phyloP scores from a whole-genome alignment of 2,888 invertebrate species.

The Hipparchia sbordonii region DNA sequence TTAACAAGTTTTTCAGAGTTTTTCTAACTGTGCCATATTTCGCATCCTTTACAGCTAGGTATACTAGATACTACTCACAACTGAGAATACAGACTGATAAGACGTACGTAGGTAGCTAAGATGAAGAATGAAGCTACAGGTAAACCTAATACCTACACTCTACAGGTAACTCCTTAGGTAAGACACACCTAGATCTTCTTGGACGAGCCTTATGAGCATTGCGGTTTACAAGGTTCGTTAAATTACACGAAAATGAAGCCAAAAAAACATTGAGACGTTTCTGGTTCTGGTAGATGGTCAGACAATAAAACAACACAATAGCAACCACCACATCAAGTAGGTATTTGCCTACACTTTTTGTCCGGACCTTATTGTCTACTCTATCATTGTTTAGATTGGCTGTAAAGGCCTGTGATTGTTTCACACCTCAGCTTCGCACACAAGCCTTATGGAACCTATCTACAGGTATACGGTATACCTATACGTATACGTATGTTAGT shows the following conservation, averaged over 20 bases:
- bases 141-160: too few relatives aligned
- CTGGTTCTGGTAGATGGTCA: background rate
- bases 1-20: too few relatives aligned
- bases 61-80: too few relatives aligned
- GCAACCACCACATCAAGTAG: background rate
- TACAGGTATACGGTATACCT: too few relatives aligned
- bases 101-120: too few relatives aligned
- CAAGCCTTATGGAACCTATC: too few relatives aligned
- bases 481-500: too few relatives aligned
- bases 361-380: background rate
- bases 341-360: background rate
- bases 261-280: background rate
- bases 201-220: background rate
- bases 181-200: background rate
- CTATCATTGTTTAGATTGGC: background rate
- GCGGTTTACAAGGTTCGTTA: background rate
- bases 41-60: too few relatives aligned
- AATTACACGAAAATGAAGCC: conserved; percentile 1
- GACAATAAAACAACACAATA: background rate
- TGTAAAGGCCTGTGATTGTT: background rate
- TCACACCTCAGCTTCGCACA: background rate
- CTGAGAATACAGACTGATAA: too few relatives aligned
- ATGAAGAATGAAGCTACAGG: too few relatives aligned
- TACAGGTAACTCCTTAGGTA: too few relatives aligned
- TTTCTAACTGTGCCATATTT: too few relatives aligned